A percentile compares a stretch with the other conserved stretches of the same genome.
phyloP scores from a whole-genome alignment of 2,797 vertebrate genomes.

The Leucoraja ocellata region DNA sequence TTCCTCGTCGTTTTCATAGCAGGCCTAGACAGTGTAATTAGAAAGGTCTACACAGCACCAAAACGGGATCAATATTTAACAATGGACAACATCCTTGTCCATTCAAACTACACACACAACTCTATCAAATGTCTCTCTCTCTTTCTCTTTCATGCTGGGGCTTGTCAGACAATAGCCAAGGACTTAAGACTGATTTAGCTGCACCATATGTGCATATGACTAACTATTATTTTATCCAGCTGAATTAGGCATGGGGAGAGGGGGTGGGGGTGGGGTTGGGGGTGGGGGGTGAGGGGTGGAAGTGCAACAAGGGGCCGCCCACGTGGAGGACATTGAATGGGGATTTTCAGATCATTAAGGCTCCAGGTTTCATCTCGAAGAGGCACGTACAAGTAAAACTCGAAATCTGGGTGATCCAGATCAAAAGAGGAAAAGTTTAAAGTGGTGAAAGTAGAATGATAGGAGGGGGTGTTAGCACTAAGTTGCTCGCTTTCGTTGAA shows the following conservation, averaged over 20 bases:
- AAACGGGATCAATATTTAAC: conserved; percentile 94
- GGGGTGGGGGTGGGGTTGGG: not conserved
- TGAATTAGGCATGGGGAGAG: not conserved
- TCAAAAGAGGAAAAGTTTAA: conserved; percentile 54
- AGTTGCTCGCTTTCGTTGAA: not conserved
- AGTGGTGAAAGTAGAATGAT: conserved; percentile 53
- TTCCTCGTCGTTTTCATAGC: conserved; percentile 62
- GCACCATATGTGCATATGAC: conserved; percentile 70
- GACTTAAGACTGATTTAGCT: conserved; percentile 61
- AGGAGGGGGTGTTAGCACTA: conserved; percentile 53
- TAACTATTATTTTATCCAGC: conserved; percentile 60
- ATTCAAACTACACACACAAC: conserved; percentile 90
- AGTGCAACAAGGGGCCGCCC: no score
- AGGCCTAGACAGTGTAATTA: conserved; percentile 83
- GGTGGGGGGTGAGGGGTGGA: not conserved
- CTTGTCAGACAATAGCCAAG: conserved; percentile 63
- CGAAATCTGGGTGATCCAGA: conserved; percentile 45
- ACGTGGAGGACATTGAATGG: not conserved
- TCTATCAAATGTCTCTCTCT: conserved; percentile 88
- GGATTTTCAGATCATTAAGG: conserved; percentile 66
- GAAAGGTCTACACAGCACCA: conserved; percentile 96
- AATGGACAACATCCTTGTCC: conserved; percentile 92
- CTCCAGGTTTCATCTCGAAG: conserved; percentile 44
- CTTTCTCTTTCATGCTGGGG: conserved; percentile 77
- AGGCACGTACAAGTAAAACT: no score